Evolutionary conservation across 2,113 vertebrate genomes (phyloP), one percentile per base, ranked within the genome.

Genomic region (Silurus asotus): DNA sequence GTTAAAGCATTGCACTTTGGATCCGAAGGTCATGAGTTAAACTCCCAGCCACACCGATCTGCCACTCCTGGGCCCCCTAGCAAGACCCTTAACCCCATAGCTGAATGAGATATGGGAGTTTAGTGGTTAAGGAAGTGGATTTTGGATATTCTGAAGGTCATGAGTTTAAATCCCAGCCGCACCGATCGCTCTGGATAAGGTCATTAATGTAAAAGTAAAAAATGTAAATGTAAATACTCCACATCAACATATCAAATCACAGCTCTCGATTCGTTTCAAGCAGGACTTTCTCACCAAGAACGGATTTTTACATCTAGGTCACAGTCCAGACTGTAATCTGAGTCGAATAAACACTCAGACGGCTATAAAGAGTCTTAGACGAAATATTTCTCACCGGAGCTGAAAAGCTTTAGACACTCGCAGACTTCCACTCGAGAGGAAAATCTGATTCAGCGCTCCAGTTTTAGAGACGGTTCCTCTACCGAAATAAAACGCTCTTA

Each of bases 301-400:
- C 3, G 6, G 25, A 6, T 78, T 19, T 53, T 25, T 56, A 28
- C 25, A 55, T 58, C 28, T 45, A 19, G 51, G 53, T 59, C 55
- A 51, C 55, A 70, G 69, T 58, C 82, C 37, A 77, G 17, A 25
- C 25, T 37, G 17, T 84, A 65, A 84, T 64, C 83, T 67, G n/a
- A 53, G 15, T 7, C 37, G 72, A 75, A 45, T 78, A 25, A 53
- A 75, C 72, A 84, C 4, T n/a, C 67, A 17, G 82, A 75, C 0
- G 20, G n/a, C 17, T n/a, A 19, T 64, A 64, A 64, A 23, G 48
- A 65, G 55, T 8, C 72, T 65, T 77, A 75, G 59, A 23, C 19
- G 19, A 23, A 48, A 61, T 84, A 70, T 23, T 83, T 37, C 61
- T 58, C 37, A 1, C 65, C 70, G 51, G 58, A 55, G 14, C 72